Percentiles rank a stretch among this genome's conserved stretches.
phyloP scores from a whole-genome alignment of 2,797 vertebrate genomes.

The Paramormyrops hopkinsi region DNA sequence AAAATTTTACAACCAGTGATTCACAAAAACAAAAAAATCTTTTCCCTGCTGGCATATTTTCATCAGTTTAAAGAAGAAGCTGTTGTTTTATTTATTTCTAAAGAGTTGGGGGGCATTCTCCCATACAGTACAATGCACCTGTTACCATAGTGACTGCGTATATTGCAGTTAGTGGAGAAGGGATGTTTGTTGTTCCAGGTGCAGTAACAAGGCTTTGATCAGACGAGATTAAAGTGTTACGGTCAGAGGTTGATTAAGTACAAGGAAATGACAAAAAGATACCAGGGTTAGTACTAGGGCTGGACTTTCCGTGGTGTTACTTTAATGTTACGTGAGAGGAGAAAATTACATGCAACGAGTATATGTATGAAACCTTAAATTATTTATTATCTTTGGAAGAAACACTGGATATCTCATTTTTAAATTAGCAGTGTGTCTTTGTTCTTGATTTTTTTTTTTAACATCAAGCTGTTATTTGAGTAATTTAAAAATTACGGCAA shows the following conservation, averaged over 20 bases:
- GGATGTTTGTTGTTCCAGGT: not conserved
- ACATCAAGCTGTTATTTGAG: not conserved
- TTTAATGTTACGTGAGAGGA: not conserved
- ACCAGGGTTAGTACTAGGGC: not conserved
- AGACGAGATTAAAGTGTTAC: not conserved
- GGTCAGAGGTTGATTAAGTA: constrained; percentile 6
- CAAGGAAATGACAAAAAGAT: constrained; percentile 8
- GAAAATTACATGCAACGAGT: not conserved
- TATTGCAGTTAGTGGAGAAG: not conserved
- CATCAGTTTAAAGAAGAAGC: not conserved
- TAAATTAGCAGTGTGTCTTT: not conserved
- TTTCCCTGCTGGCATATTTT: not conserved
- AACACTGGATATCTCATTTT: not conserved
- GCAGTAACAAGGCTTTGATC: constrained; percentile 4
- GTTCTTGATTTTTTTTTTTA: not conserved
- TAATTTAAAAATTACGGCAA: not conserved
- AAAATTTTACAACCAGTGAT: not conserved
- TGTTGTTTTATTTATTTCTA: not conserved
- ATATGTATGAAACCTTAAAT: constrained; percentile 2
- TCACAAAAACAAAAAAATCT: not conserved
- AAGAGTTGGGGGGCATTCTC: not conserved
- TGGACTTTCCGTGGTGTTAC: not conserved
- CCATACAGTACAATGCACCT: not conserved
- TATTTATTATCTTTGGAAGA: not conserved
- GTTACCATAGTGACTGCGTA: constrained; percentile 7